A percentile compares a stretch with the other conserved stretches of the same genome.
These are phyloP conservation scores for Pipistrellus pipistrellus DNA, from an alignment of 2,797 vertebrate genomes.

Conservation along the genomic window DNA sequence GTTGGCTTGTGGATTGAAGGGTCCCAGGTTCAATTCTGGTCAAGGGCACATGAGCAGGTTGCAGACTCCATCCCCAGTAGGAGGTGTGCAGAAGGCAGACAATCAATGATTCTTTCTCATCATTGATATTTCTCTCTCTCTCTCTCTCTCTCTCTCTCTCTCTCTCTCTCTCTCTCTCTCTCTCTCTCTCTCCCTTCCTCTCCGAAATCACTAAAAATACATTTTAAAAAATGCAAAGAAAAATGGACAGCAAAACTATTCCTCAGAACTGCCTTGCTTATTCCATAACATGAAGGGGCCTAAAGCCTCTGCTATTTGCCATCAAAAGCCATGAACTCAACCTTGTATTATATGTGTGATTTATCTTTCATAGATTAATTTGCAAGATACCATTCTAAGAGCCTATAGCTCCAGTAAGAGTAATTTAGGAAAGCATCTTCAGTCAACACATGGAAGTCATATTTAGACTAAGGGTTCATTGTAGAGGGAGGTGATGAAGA, in stretches of 20 bases:
- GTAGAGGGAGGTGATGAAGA: not conserved
- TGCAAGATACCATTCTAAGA: not conserved
- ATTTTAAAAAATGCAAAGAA: not conserved
- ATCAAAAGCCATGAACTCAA: constrained; percentile 10
- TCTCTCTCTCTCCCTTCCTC: no score
- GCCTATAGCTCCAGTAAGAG: not conserved
- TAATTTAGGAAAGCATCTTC: not conserved
- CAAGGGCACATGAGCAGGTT: no score
- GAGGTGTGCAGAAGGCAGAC: no score
- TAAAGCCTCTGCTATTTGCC: not conserved
- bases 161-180: no score
- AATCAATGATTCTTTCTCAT: no score
- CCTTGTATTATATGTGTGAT: not conserved
- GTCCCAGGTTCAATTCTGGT: no score
- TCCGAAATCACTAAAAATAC: no score
- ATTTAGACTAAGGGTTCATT: not conserved
- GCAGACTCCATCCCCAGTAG: no score
- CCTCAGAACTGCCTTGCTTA: not conserved
- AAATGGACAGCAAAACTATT: not conserved
- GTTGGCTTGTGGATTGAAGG: no score
- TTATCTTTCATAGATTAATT: not conserved
- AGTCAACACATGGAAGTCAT: not conserved
- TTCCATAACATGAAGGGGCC: not conserved
- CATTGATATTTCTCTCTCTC: no score
- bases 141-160: no score